Conservation (phyloP, 2,797 vertebrate species). For the Pachyuromys duprasi region DNA sequence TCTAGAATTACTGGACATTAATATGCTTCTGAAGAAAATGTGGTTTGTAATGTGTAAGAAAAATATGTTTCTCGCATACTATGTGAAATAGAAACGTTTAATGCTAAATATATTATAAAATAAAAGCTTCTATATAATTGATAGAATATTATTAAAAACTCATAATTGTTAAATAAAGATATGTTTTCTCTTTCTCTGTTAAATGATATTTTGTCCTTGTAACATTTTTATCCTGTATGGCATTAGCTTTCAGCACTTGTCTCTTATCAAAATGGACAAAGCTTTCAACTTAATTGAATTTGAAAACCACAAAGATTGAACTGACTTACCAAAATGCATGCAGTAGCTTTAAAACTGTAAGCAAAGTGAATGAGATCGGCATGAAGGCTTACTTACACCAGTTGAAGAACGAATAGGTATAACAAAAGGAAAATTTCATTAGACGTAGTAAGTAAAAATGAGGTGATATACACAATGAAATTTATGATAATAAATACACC, state of each 20-base stretch:
- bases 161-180: constrained; percentile 66
- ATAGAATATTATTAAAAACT: constrained; percentile 55
- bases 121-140: constrained; percentile 66
- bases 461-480: constrained; percentile 44
- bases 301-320: constrained; percentile 73
- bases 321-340: constrained; percentile 70
- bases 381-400: not conserved
- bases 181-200: constrained; percentile 63
- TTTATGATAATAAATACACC: constrained; percentile 41
- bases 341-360: constrained; percentile 69
- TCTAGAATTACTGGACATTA: constrained; percentile 71
- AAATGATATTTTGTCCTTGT: constrained; percentile 75
- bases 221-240: constrained; percentile 68
- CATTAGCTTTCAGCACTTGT: constrained; percentile 75
- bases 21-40: constrained; percentile 64
- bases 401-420: constrained; percentile 17
- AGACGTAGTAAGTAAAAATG: constrained; percentile 63
- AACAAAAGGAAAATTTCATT: constrained; percentile 70
- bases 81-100: constrained; percentile 58
- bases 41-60: constrained; percentile 60
- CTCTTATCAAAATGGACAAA: constrained; percentile 77
- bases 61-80: constrained; percentile 57
- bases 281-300: constrained; percentile 78
- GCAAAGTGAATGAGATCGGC: constrained; percentile 67
- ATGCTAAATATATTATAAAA: constrained; percentile 71